A percentile compares a stretch with the other conserved stretches of the same genome.
phyloP scores from a whole-genome alignment of 2,797 vertebrate genomes.

The Eospalax fontanierii region DNA sequence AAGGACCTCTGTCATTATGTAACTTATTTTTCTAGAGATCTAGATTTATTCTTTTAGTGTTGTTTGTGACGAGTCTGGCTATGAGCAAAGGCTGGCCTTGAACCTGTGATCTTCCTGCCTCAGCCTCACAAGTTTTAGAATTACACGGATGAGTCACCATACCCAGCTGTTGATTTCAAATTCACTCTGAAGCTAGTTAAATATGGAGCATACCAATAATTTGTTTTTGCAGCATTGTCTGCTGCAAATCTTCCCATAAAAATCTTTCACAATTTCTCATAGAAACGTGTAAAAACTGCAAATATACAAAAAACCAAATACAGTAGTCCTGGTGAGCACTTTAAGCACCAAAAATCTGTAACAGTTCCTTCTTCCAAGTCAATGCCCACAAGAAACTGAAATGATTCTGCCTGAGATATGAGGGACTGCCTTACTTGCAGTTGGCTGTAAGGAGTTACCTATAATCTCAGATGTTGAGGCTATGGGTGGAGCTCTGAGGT shows the following conservation, averaged over 20 bases:
- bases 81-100: not conserved
- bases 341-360: slow-evolving; percentile 5
- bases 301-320: slow-evolving; percentile 59
- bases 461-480: not conserved
- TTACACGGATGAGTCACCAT: not conserved
- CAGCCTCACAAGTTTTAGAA: not conserved
- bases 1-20: not conserved
- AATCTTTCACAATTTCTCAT: slow-evolving; percentile 35
- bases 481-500: not conserved
- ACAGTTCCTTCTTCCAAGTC: slow-evolving; percentile 47
- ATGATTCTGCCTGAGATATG: slow-evolving; percentile 30
- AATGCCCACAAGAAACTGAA: slow-evolving; percentile 26
- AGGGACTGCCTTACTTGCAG: not conserved
- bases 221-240: slow-evolving; percentile 43
- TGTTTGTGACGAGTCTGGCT: not conserved
- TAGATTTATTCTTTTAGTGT: not conserved
- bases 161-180: slow-evolving; percentile 3
- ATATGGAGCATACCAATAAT: slow-evolving; percentile 47
- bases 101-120: not conserved
- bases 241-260: slow-evolving; percentile 49
- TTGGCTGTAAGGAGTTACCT: too few relatives aligned
- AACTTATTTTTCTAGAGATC: slow-evolving; percentile 14
- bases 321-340: not conserved
- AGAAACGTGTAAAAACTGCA: not conserved
- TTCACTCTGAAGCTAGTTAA: slow-evolving; percentile 50